Percentiles rank a stretch among this genome's conserved stretches.
phyloP scores from a whole-genome alignment of 2,888 invertebrate species.

The Aspidiotus destructor region DNA sequence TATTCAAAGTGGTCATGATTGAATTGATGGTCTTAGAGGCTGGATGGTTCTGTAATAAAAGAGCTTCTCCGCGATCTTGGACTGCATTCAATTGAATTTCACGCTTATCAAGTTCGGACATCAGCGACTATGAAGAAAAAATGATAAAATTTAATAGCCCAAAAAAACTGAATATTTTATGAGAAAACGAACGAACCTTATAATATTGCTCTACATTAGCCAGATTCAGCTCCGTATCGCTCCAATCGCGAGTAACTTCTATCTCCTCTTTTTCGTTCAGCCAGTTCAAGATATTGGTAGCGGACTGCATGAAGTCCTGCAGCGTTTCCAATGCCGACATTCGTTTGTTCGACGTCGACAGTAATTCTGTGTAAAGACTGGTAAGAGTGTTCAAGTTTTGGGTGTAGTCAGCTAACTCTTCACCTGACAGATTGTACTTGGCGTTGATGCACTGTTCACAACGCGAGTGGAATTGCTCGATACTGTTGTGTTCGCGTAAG shows the following conservation, averaged over 20 bases:
- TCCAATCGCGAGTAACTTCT: constrained; percentile 94
- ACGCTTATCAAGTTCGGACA: constrained; percentile 91
- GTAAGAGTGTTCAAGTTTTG: constrained; percentile 85
- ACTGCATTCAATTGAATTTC: constrained; percentile 94
- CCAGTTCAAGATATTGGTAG: constrained; percentile 93
- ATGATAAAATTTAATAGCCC: not conserved
- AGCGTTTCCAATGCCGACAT: constrained; percentile 87
- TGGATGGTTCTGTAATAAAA: constrained; percentile 90
- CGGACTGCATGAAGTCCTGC: constrained; percentile 83
- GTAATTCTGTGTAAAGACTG: constrained; percentile 84
- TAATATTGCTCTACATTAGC: constrained; percentile 88
- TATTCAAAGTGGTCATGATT: constrained; percentile 82
- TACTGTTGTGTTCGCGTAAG: constrained; percentile 82
- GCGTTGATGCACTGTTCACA: constrained; percentile 79
- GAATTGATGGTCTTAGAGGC: constrained; percentile 92
- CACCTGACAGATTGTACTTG: constrained; percentile 71
- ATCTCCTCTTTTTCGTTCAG: constrained; percentile 92
- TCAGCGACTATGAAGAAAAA: constrained; percentile 60
- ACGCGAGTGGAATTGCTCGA: constrained; percentile 89
- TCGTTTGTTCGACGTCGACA: constrained; percentile 69
- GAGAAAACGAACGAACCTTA: constrained; percentile 56
- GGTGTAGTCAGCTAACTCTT: constrained; percentile 82
- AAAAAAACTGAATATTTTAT: not conserved
- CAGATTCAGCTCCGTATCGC: constrained; percentile 84
- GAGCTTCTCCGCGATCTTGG: constrained; percentile 86